Conservation (phyloP, 2,113 vertebrate species). For the Tragelaphus buxtoni region DNA sequence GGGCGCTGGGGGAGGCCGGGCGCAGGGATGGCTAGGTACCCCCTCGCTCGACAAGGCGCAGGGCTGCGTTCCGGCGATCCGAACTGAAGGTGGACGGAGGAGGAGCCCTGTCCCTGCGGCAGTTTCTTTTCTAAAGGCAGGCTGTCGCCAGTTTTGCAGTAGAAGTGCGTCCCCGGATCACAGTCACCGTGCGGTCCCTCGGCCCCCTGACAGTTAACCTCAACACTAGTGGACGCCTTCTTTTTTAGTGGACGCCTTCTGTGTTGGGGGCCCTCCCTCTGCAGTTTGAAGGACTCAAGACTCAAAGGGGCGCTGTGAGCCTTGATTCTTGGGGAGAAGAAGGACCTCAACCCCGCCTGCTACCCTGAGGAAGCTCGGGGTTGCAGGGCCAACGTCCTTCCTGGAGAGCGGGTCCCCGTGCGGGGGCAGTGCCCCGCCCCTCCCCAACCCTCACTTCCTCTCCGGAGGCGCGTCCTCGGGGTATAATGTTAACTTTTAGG, state of each 20-base stretch:
- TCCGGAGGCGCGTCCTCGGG: no score
- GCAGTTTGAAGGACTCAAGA: not conserved
- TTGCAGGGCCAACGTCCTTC: not conserved
- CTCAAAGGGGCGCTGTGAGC: not conserved
- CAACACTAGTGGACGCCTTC: not conserved
- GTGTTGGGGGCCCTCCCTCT: not conserved
- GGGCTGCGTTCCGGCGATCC: no score
- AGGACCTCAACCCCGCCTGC: not conserved
- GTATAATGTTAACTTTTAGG: no score
- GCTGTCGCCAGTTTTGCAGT: not conserved
- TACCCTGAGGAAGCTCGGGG: not conserved
- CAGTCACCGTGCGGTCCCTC: not conserved
- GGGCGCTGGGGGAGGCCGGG: no score
- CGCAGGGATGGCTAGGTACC: no score
- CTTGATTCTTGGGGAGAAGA: not conserved
- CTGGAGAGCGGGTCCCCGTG: not conserved
- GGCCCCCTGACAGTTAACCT: not conserved
- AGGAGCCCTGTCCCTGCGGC: not conserved
- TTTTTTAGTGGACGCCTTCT: not conserved
- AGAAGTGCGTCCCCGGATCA: not conserved
- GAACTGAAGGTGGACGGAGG: no score
- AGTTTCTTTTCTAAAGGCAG: not conserved
- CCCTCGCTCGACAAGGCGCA: no score
- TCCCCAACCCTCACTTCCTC: no score
- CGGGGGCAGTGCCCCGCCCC: not conserved